Conservation (phyloP, 2,888 invertebrate species). For the Cheilosia scutellata region DNA sequence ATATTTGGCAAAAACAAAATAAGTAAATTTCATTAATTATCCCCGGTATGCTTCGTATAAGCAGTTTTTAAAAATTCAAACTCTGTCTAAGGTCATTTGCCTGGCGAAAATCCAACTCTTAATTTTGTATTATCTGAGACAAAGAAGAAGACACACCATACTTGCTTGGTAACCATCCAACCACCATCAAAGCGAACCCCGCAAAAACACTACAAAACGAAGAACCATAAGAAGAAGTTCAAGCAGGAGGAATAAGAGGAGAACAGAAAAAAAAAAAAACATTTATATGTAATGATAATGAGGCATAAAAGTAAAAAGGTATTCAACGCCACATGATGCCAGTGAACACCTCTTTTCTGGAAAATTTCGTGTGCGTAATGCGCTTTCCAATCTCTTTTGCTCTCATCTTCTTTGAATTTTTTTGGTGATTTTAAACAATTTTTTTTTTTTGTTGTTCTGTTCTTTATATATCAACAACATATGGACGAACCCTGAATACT, state of each 20-base stretch:
- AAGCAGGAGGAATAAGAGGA: slow-evolving; percentile 12
- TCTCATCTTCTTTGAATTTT: slow-evolving; percentile 8
- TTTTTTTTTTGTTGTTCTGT: background rate
- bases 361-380: slow-evolving; percentile 51
- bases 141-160: slow-evolving; percentile 29
- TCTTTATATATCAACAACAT: background rate
- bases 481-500: background rate
- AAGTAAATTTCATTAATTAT: slow-evolving; percentile 38
- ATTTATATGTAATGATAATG: slow-evolving; percentile 51
- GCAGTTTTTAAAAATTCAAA: slow-evolving; percentile 8
- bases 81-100: slow-evolving; percentile 44
- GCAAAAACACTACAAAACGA: slow-evolving; percentile 11
- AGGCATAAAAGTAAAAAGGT: slow-evolving; percentile 46
- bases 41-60: background rate
- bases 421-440: background rate
- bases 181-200: slow-evolving; percentile 5
- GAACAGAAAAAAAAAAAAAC: slow-evolving; percentile 6
- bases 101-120: slow-evolving; percentile 39
- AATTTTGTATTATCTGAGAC: slow-evolving; percentile 25
- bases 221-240: background rate
- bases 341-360: slow-evolving; percentile 20
- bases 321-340: slow-evolving; percentile 47
- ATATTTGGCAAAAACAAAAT: background rate
- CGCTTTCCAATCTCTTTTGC: slow-evolving; percentile 40
- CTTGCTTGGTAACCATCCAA: background rate